These are phyloP conservation scores for Cephalophus harveyi DNA, from an alignment of 2,113 vertebrate species.

Conservation along the genomic window DNA sequence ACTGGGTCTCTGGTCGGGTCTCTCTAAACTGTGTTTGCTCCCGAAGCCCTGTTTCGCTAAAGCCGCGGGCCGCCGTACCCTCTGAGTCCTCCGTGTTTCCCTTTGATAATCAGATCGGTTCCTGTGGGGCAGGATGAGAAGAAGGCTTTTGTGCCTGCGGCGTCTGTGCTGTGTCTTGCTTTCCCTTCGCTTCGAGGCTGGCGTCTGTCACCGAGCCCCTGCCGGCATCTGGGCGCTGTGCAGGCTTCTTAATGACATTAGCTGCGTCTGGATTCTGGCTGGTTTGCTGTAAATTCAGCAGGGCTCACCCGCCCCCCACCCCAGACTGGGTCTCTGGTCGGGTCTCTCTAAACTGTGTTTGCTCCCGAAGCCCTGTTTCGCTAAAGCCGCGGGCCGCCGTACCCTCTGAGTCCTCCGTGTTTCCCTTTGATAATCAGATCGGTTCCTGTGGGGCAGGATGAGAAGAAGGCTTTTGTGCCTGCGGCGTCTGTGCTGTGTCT, in stretches of 20 bases:
- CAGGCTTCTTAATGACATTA: constrained; percentile 39
- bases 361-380: too few species aligned
- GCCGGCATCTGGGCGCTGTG: background rate
- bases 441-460: background rate
- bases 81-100: constrained; percentile 51
- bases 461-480: background rate
- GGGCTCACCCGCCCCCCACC: too few species aligned
- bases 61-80: background rate
- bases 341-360: too few species aligned
- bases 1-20: background rate
- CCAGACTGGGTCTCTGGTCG: too few species aligned
- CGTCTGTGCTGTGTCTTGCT: background rate
- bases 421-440: constrained; percentile 52
- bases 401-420: constrained; percentile 34
- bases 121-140: background rate
- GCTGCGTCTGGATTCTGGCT: background rate
- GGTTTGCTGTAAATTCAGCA: constrained; percentile 21
- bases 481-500: background rate
- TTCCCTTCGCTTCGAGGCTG: background rate
- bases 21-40: background rate
- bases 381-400: too few species aligned
- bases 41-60: constrained; percentile 30
- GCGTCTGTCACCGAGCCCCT: constrained; percentile 28
- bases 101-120: constrained; percentile 33
- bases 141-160: background rate